These are phyloP conservation scores for Villa cingulata DNA, from an alignment of 2,888 invertebrate genomes.

Conservation along the genomic window DNA sequence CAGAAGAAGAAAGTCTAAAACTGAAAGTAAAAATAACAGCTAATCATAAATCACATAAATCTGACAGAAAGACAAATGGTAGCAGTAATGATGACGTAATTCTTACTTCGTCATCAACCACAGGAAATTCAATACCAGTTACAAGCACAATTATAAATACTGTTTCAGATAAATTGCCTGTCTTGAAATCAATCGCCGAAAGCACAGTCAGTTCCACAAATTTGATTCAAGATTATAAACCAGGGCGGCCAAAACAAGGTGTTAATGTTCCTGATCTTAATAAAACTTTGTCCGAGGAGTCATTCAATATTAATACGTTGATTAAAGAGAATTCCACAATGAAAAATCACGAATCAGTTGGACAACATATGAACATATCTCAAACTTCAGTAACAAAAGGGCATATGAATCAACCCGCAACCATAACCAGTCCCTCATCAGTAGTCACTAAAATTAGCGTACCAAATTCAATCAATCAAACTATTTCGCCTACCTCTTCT, in stretches of 20 bases:
- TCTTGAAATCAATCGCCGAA: neutral
- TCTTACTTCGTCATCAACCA: conserved; percentile 3
- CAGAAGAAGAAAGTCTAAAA: conserved; percentile 39
- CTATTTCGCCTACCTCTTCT: conserved; percentile 2
- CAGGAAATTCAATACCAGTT: neutral
- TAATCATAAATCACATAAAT: conserved; percentile 25
- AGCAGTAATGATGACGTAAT: conserved; percentile 16
- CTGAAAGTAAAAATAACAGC: conserved; percentile 41
- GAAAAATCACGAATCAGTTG: conserved; percentile 2
- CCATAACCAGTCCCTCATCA: neutral
- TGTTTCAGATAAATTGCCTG: neutral
- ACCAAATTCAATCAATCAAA: conserved; percentile 2
- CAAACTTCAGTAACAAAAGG: neutral
- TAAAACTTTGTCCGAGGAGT: conserved; percentile 22
- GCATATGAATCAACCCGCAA: neutral
- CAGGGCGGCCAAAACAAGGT: neutral
- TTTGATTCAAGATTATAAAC: conserved; percentile 2
- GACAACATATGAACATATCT: neutral
- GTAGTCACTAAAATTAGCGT: neutral
- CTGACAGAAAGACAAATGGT: conserved; percentile 15
- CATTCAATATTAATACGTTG: conserved; percentile 22
- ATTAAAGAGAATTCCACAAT: conserved; percentile 12
- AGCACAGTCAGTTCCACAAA: neutral
- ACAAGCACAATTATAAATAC: neutral
- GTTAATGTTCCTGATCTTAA: conserved; percentile 20